A percentile compares a stretch with the other conserved stretches of the same genome.
phyloP scores from a whole-genome alignment of 2,113 vertebrate species.

The Spheniscus mendiculus region DNA sequence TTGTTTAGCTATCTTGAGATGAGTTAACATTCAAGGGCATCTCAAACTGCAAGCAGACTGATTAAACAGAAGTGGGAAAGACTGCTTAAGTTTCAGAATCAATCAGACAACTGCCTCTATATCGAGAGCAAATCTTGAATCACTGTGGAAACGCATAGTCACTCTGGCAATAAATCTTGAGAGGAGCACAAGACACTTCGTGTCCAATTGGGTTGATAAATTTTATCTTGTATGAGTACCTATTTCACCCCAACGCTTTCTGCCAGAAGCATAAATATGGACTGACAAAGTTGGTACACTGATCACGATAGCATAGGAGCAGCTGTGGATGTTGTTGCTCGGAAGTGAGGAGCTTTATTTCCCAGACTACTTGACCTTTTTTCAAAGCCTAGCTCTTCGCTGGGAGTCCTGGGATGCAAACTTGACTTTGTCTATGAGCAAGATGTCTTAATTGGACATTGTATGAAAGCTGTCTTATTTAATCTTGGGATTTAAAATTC shows the following conservation, averaged over 20 bases:
- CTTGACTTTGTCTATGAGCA: not conserved
- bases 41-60: not conserved
- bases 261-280: not conserved
- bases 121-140: not conserved
- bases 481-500: not conserved
- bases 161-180: not conserved
- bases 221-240: not conserved
- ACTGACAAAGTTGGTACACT: not conserved
- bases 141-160: not conserved
- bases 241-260: not conserved
- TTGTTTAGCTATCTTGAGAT: not conserved
- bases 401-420: not conserved
- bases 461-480: not conserved
- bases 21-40: not conserved
- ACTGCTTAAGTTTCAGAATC: not conserved
- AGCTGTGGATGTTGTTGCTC: not conserved
- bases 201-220: not conserved
- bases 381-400: not conserved
- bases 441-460: not conserved
- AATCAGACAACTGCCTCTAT: not conserved
- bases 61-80: not conserved
- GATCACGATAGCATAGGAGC: accelerated
- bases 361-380: not conserved
- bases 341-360: not conserved
- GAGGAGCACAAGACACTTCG: not conserved